These are phyloP conservation scores for Corythoichthys intestinalis DNA, from an alignment of 2,113 vertebrate genomes.

Conservation along the genomic window DNA sequence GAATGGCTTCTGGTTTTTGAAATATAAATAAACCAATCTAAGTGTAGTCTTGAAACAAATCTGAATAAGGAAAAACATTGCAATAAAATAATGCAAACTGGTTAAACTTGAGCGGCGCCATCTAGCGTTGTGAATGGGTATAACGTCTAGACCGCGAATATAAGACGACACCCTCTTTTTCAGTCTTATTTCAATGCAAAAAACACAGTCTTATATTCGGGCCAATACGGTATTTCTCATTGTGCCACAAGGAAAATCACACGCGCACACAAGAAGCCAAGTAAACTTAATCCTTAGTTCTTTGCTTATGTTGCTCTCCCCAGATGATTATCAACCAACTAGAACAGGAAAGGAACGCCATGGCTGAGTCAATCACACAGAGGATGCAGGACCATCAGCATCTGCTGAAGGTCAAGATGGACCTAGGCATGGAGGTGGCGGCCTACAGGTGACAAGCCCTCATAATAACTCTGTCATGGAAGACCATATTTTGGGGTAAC, in stretches of 20 bases:
- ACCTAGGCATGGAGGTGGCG: constrained; percentile 88
- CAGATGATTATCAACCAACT: constrained; percentile 82
- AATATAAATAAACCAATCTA: too few relatives aligned
- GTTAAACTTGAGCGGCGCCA: too few relatives aligned
- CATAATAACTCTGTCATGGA: not conserved
- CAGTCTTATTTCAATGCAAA: too few relatives aligned
- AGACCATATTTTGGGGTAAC: not conserved
- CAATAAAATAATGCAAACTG: too few relatives aligned
- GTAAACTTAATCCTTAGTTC: not conserved
- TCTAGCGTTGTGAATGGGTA: too few relatives aligned
- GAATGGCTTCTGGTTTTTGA: too few relatives aligned
- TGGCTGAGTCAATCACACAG: constrained; percentile 77
- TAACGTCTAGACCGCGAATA: too few relatives aligned
- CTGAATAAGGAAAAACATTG: too few relatives aligned
- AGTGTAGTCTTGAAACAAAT: too few relatives aligned
- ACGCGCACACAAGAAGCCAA: not conserved
- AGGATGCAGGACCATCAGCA: constrained; percentile 86
- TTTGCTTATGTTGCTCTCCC: not conserved
- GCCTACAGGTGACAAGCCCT: constrained; percentile 81
- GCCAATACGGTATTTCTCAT: not conserved
- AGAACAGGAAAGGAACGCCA: constrained; percentile 81
- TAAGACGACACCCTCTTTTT: too few relatives aligned
- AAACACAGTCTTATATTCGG: too few relatives aligned
- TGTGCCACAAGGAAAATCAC: not conserved
- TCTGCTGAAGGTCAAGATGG: constrained; percentile 86